Evolutionary conservation across 2,888 invertebrate species (phyloP).

Genomic region (Sympetrum striolatum): DNA sequence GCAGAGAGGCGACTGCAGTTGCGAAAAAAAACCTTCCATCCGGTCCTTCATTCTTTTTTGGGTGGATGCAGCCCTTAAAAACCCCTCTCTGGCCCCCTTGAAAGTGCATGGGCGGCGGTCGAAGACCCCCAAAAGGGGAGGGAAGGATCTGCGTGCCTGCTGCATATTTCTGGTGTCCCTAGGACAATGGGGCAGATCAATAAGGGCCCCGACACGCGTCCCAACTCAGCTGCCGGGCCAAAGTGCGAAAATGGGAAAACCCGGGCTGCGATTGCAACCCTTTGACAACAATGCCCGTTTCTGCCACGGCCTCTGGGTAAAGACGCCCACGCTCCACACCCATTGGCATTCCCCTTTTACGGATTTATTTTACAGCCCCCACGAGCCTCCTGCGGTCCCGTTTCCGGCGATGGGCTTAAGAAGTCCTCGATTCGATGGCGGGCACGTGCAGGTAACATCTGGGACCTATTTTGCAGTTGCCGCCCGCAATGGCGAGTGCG

Average conservation of each 20-base stretch:
- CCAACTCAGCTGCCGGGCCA: not conserved
- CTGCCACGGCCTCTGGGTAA: too few species aligned
- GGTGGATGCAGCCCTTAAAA: not conserved
- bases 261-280: not conserved
- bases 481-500: not conserved
- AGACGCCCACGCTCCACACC: too few species aligned
- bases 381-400: not conserved
- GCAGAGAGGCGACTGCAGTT: not conserved
- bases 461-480: slow-evolving; percentile 2
- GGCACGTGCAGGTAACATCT: slow-evolving; percentile 44
- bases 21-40: not conserved
- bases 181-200: not conserved
- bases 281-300: not conserved
- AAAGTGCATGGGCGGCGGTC: not conserved
- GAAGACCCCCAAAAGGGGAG: not conserved
- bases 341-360: not conserved
- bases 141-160: not conserved
- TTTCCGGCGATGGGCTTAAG: slow-evolving; percentile 23
- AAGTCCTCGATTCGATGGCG: not conserved
- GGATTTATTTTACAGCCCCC: not conserved
- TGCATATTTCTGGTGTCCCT: not conserved
- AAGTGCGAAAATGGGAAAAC: not conserved
- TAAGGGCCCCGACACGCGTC: slow-evolving; percentile 6
- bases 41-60: not conserved
- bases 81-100: not conserved